phyloP scores from a whole-genome alignment of 2,113 vertebrate species.

The Lophotis ruficrista region DNA sequence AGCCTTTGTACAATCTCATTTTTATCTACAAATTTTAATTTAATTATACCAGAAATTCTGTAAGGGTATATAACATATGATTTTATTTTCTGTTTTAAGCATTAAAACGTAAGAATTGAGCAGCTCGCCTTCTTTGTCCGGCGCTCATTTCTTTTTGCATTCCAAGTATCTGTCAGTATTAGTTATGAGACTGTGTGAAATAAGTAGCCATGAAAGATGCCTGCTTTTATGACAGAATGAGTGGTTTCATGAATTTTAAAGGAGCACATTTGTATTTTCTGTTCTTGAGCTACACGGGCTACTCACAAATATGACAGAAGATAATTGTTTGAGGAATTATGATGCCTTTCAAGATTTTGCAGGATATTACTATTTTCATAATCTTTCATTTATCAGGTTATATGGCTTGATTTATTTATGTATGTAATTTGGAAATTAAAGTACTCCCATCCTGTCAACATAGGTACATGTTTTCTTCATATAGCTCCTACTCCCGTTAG shows the following conservation, averaged over 20 bases:
- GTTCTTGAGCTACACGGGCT: conserved; percentile 43
- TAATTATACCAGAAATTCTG: conserved; percentile 70
- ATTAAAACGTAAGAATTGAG: conserved; percentile 56
- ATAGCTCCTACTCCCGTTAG: not conserved
- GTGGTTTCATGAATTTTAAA: conserved; percentile 66
- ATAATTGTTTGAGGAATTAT: conserved; percentile 68
- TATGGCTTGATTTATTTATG: conserved; percentile 49
- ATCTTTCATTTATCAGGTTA: conserved; percentile 60
- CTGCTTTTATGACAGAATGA: conserved; percentile 57
- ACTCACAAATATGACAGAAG: conserved; percentile 61
- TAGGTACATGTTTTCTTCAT: conserved; percentile 33
- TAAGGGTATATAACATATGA: conserved; percentile 10
- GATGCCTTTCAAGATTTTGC: conserved; percentile 58
- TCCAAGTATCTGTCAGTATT: conserved; percentile 64
- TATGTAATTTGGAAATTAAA: conserved; percentile 61
- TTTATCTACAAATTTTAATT: conserved; percentile 78
- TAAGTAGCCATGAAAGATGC: conserved; percentile 61
- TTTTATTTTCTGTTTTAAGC: conserved; percentile 43
- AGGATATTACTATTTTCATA: conserved; percentile 57
- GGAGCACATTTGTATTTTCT: conserved; percentile 60
- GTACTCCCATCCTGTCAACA: conserved; percentile 16
- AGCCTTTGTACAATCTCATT: conserved; percentile 73
- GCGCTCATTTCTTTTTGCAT: conserved; percentile 3
- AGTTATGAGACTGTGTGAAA: conserved; percentile 68
- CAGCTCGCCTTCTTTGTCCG: conserved; percentile 47